These are phyloP conservation scores for Aix galericulata DNA, from an alignment of 2,113 vertebrate species.

Conservation along the genomic window DNA sequence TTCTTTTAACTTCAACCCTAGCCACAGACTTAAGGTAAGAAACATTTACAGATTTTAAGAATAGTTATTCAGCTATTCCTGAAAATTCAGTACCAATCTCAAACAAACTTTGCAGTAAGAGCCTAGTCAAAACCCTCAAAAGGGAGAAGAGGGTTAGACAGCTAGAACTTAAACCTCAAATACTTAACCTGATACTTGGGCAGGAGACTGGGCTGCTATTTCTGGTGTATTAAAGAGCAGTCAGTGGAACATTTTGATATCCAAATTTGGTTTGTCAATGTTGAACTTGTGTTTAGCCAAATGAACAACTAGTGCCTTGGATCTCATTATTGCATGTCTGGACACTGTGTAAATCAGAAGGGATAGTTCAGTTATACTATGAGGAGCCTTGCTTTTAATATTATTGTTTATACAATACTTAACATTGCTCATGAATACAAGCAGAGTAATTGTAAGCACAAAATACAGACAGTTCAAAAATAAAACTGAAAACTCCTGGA, in stretches of 20 bases:
- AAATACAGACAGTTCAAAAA: background rate
- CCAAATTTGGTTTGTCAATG: slow-evolving; percentile 15
- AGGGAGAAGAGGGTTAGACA: background rate
- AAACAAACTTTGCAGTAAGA: background rate
- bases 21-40: background rate
- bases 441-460: background rate
- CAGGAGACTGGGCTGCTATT: background rate
- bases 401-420: slow-evolving; percentile 17
- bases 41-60: background rate
- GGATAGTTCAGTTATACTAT: background rate
- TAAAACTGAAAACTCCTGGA: background rate
- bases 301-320: background rate
- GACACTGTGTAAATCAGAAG: slow-evolving; percentile 25
- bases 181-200: background rate
- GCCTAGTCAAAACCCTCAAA: background rate
- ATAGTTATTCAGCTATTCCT: background rate
- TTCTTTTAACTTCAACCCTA: background rate
- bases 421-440: background rate
- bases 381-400: background rate
- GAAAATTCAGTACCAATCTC: background rate
- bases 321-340: slow-evolving; percentile 19
- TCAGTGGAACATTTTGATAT: slow-evolving; percentile 4
- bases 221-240: background rate
- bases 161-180: background rate
- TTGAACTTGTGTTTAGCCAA: background rate